Conservation (phyloP, 2,888 invertebrate species). For the Ectemnius lituratus region DNA sequence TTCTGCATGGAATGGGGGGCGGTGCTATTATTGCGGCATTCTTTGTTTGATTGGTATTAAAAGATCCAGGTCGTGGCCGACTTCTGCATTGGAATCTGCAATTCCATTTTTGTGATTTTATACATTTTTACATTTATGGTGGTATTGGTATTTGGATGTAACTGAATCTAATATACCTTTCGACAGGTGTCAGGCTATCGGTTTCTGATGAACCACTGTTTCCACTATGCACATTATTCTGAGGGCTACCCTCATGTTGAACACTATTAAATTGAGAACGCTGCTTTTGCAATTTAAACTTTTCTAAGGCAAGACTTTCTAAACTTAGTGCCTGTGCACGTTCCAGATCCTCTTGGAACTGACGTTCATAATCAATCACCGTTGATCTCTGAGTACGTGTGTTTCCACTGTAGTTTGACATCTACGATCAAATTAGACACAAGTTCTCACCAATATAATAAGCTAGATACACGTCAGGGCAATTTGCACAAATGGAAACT, state of each 20-base stretch:
- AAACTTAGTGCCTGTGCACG: constrained; percentile 92
- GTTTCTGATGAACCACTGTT: constrained; percentile 60
- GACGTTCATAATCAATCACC: constrained; percentile 85
- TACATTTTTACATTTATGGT: background rate
- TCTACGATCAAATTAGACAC: constrained; percentile 59
- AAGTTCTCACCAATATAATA: background rate
- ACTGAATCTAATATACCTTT: constrained; percentile 61
- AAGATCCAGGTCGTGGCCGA: constrained; percentile 81
- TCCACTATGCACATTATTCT: constrained; percentile 49
- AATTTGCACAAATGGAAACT: too few species aligned
- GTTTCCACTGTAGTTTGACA: constrained; percentile 73
- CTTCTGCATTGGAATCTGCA: constrained; percentile 79
- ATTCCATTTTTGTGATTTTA: constrained; percentile 8
- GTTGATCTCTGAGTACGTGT: constrained; percentile 66
- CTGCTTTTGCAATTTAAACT: constrained; percentile 86
- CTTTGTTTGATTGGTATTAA: constrained; percentile 77
- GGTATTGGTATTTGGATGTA: background rate
- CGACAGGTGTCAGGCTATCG: constrained; percentile 61
- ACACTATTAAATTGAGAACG: constrained; percentile 65
- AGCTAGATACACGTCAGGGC: too few species aligned
- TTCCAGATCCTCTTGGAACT: constrained; percentile 92
- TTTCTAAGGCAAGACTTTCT: constrained; percentile 90
- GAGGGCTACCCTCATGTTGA: constrained; percentile 48
- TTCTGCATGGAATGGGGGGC: constrained; percentile 76
- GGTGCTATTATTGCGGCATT: constrained; percentile 78